These are phyloP conservation scores for Chamaea fasciata DNA, from an alignment of 2,113 vertebrate species.

Conservation along the genomic window DNA sequence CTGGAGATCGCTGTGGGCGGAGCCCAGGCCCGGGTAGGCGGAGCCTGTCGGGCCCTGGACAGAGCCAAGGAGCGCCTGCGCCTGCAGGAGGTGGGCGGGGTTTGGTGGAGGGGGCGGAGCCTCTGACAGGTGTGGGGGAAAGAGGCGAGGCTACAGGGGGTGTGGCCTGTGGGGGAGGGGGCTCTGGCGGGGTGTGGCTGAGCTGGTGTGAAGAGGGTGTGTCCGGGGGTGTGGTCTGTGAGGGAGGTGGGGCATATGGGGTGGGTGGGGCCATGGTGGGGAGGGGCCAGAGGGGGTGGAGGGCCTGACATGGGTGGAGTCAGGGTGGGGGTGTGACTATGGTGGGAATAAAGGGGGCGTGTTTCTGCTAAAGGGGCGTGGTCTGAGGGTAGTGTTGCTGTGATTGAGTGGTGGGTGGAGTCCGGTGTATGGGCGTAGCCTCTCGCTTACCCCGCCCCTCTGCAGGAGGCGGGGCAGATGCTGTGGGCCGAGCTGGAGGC, in stretches of 20 bases:
- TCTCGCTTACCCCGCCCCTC: accelerated
- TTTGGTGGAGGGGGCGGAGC: too few species aligned
- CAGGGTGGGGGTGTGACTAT: background rate
- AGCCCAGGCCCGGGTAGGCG: background rate
- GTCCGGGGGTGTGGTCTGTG: too few species aligned
- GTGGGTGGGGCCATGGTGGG: background rate
- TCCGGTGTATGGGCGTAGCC: background rate
- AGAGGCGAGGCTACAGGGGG: too few species aligned
- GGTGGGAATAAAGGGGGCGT: background rate
- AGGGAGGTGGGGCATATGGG: background rate
- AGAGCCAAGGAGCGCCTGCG: too few species aligned
- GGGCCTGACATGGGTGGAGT: background rate
- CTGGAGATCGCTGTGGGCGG: background rate
- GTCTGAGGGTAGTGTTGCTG: too few species aligned
- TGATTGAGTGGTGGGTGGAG: too few species aligned
- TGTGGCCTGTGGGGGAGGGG: too few species aligned
- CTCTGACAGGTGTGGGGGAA: too few species aligned
- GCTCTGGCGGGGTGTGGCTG: too few species aligned
- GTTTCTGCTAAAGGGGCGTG: background rate
- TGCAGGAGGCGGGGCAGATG: background rate
- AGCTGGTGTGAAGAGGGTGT: too few species aligned
- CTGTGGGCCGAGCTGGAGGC: background rate
- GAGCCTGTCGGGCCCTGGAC: background rate
- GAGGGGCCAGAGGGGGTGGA: background rate
- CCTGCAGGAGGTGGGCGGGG: too few species aligned